A percentile compares a stretch with the other conserved stretches of the same genome.
phyloP scores from a whole-genome alignment of 2,113 vertebrate species.

The Spheniscus mendiculus region DNA sequence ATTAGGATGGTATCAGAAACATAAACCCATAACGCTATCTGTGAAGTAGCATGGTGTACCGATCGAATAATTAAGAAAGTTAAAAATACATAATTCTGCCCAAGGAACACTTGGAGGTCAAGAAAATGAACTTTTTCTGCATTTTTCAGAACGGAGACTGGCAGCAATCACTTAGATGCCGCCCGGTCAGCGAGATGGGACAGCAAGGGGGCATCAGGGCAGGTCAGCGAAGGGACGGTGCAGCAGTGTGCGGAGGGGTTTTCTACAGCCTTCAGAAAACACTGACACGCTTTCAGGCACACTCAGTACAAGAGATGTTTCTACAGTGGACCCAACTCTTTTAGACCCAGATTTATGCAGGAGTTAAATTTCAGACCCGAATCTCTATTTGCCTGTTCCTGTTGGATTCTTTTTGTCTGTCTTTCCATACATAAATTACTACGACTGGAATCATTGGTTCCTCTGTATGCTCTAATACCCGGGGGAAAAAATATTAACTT shows the following conservation, averaged over 20 bases:
- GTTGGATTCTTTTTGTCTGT: background rate
- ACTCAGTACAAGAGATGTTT: background rate
- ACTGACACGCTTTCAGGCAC: background rate
- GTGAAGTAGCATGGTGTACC: background rate
- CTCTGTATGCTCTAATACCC: background rate
- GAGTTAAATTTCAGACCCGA: background rate
- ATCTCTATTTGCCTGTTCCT: background rate
- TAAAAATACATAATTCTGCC: background rate
- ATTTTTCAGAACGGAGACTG: background rate
- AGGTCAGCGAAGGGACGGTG: background rate
- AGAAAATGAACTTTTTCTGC: background rate
- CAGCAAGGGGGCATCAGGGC: too few species aligned
- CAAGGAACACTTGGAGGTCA: background rate
- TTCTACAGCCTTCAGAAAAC: background rate
- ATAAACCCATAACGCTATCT: background rate
- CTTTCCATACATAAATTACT: background rate
- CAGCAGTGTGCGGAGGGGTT: rapidly evolving
- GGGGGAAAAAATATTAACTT: background rate
- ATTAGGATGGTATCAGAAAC: background rate
- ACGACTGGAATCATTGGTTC: background rate
- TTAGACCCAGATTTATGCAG: background rate
- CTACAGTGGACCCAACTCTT: background rate
- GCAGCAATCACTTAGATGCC: background rate
- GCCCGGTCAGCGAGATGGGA: rapidly evolving
- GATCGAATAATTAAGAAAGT: background rate